Percentiles rank a stretch among this genome's conserved stretches.
These are phyloP conservation scores for Nemotelus pantherinus DNA, from an alignment of 2,888 invertebrate species.

Conservation along the genomic window DNA sequence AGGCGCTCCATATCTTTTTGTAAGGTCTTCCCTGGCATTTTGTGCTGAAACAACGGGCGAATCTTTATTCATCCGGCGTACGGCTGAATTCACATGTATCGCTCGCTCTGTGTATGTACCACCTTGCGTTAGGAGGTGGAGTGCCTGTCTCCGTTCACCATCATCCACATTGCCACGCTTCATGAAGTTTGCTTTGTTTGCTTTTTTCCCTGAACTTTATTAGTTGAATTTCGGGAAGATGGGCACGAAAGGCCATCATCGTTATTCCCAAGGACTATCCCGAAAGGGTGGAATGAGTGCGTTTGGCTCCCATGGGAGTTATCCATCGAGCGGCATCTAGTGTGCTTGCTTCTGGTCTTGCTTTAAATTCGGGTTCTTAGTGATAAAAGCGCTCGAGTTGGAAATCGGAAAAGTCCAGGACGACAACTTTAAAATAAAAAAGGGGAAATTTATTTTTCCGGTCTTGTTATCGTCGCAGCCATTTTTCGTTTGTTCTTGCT, in stretches of 20 bases:
- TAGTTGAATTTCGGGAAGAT: constrained; percentile 31
- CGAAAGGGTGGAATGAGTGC: not conserved
- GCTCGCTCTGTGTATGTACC: constrained; percentile 14
- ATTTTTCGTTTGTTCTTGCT: not conserved
- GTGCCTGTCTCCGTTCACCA: constrained; percentile 22
- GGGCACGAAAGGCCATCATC: not conserved
- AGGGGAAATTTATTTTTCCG: constrained; percentile 37
- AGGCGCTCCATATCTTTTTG: no score
- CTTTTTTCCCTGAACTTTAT: constrained; percentile 28
- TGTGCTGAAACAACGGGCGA: constrained; percentile 22
- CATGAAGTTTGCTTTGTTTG: constrained; percentile 16
- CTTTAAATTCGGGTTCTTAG: not conserved
- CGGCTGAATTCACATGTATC: constrained; percentile 26
- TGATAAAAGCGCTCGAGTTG: constrained; percentile 9
- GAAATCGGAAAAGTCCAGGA: not conserved
- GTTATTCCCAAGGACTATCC: not conserved
- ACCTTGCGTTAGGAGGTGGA: constrained; percentile 20
- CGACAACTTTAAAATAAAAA: constrained; percentile 25
- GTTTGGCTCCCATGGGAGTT: not conserved
- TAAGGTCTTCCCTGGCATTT: not conserved
- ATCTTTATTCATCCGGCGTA: constrained; percentile 21
- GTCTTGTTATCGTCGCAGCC: not conserved
- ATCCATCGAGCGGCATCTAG: not conserved
- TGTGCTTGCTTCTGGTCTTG: not conserved
- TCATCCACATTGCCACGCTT: not conserved